phyloP scores from a whole-genome alignment of 2,113 vertebrate species.

The Furnarius figulus region DNA sequence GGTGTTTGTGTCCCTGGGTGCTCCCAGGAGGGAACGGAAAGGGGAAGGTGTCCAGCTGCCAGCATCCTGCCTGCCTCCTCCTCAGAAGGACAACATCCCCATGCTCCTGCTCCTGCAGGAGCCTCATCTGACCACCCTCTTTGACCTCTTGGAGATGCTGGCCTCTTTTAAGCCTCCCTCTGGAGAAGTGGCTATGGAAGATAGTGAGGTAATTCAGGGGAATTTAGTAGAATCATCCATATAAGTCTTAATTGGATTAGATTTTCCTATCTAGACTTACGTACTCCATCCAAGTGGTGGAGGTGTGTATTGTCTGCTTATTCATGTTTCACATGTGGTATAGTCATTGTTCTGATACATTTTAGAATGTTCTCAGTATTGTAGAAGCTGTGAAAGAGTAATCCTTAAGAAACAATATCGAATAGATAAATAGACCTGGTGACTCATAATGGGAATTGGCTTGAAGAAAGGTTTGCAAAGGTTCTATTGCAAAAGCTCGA shows the following conservation, averaged over 20 bases:
- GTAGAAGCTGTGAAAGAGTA: background rate
- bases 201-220: constrained; percentile 82
- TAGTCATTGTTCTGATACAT: background rate
- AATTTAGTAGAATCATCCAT: background rate
- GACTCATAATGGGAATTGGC: background rate
- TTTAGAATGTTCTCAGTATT: background rate
- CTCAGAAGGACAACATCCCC: constrained; percentile 98
- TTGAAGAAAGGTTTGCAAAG: background rate
- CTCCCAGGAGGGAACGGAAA: constrained; percentile 93
- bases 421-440: background rate
- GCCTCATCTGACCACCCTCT: constrained; percentile 96
- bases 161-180: constrained; percentile 95
- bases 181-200: constrained; percentile 81
- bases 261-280: background rate
- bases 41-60: constrained; percentile 96
- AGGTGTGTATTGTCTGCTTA: background rate
- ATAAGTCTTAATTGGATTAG: background rate
- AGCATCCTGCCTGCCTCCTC: constrained; percentile 95
- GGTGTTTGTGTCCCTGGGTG: constrained; percentile 98
- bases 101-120: constrained; percentile 98
- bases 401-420: background rate
- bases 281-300: background rate
- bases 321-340: background rate
- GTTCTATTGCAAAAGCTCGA: background rate
- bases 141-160: constrained; percentile 97